Evolutionary conservation across 2,888 invertebrate species (phyloP), one percentile per base, ranked within the genome.

Genomic region (Rhagonycha lutea): DNA sequence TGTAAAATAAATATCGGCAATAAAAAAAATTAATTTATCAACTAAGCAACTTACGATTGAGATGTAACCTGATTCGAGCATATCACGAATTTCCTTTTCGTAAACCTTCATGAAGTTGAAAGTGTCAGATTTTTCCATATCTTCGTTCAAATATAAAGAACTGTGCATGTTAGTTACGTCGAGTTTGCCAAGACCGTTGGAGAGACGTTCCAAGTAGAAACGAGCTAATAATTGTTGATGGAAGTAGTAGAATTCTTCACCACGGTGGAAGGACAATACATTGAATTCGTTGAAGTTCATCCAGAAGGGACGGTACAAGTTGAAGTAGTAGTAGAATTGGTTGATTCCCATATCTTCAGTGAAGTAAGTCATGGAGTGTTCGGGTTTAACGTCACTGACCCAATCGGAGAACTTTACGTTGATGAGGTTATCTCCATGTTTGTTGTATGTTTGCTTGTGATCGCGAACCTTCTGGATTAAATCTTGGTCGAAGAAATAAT

Each of bases 151-250:
- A 23, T 90, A 83, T 23, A 90, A 83, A 4, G 92, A 80, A 67
- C 86, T 85, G 77, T 89, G 88, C 83, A 89, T 89, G 28, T 91
- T 89, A 75, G 93, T 89, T 12, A 89, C 88, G 28, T 90, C 89
- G 78, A 94, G 92, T 78, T 93, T 92, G n/a, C 92, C 91, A 69
- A 93, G 89, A 77, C 91, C 92, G 83, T 93, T 92, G 10, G 93
- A 92, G 73, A 94, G 87, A 85, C 95, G 92, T 85, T 95, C 94
- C 88, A 94, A 89, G 84, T 94, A 93, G 87, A 94, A 95, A 80
- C 92, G 92, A 77, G 93, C 90, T 79, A 94, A 82, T 12, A 94
- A 82, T 86, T 94, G 93, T 83, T 93, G 93, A 83, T 93, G 91
- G 77, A 90, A 85, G 85, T 90, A 92, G 86, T 93, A 91, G 87